Evolutionary conservation across 1,140 invertebrate species (phyloP), one percentile per base, ranked within the genome.

Genomic region (Triops cancriformis): DNA sequence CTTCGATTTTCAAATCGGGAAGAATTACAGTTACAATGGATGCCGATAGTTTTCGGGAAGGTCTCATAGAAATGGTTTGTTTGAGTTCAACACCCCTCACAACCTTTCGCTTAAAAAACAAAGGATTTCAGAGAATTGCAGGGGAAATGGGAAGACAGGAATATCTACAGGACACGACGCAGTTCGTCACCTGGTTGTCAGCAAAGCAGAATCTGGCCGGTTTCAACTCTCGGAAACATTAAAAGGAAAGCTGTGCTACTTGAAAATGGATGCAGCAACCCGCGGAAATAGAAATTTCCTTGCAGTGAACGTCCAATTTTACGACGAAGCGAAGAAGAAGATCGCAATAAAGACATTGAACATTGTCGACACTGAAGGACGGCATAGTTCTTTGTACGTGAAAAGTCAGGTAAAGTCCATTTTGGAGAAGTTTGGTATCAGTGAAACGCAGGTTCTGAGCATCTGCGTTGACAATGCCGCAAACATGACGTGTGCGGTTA

Each of bases 191-290:
- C 3, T 64, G 12, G 45, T 64, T 14, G 45, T 64, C 45, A 64
- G 45, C 1, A 64, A 10, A 64, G 45, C 9, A 14, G 45, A 45
- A 23, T 64, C 45, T 64, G 45, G 9, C 6, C 12, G 45, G 45
- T 14, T 64, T 64, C 45, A 64, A 64, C 45, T 64, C 45, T 64
- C 43, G 43, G 45, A 64, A 64, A 64, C 45, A 64, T 64, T 64
- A 14, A 64, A 64, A 64, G 1, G 45, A 64, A 64, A 64, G 45
- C 45, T 64, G 12, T 64, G 12, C 45, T 64, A 12, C 45, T 64
- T 64, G 45, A 0, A 64, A 64, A 64, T 64, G 45, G 43, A 45
- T 45, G 43, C 43, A 45, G n/a, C n/a, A n/a, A n/a, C n/a, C n/a
- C n/a, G n/a, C n/a, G n/a, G n/a, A n/a, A n/a, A n/a, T n/a, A n/a